phyloP scores from a whole-genome alignment of 2,113 vertebrate species.

The Tyto alba region DNA sequence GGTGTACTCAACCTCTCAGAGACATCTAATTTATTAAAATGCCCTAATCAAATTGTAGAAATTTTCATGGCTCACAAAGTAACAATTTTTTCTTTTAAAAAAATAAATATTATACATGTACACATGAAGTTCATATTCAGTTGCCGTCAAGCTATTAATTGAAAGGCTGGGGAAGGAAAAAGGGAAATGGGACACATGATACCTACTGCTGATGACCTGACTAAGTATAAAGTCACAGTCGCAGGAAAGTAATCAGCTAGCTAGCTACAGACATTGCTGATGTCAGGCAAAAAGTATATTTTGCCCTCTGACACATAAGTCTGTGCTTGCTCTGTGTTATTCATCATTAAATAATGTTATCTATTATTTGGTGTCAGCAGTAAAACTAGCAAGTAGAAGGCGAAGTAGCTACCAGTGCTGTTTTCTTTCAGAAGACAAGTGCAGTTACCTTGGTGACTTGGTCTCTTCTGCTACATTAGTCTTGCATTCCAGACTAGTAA shows the following conservation, averaged over 20 bases:
- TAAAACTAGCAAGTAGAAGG: background rate
- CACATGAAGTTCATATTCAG: background rate
- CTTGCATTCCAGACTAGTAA: background rate
- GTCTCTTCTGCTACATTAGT: fast-evolving
- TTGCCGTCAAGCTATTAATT: background rate
- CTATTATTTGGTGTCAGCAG: background rate
- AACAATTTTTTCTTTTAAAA: background rate
- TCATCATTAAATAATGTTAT: background rate
- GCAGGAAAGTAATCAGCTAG: background rate
- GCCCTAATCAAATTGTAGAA: background rate
- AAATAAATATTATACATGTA: background rate
- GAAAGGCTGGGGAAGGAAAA: background rate
- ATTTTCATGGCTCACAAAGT: background rate
- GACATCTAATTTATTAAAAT: background rate
- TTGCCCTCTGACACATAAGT: background rate
- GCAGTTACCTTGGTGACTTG: background rate
- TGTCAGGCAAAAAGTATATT: background rate
- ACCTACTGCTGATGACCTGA: background rate
- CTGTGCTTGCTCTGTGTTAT: background rate
- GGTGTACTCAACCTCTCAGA: background rate
- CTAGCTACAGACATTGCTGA: background rate
- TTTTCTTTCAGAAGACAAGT: background rate
- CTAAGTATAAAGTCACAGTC: background rate
- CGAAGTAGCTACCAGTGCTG: background rate
- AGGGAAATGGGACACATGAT: background rate